Evolutionary conservation across 2,797 vertebrate species (phyloP), one percentile per base, ranked within the genome.

Genomic region (Tamandua tetradactyla): DNA sequence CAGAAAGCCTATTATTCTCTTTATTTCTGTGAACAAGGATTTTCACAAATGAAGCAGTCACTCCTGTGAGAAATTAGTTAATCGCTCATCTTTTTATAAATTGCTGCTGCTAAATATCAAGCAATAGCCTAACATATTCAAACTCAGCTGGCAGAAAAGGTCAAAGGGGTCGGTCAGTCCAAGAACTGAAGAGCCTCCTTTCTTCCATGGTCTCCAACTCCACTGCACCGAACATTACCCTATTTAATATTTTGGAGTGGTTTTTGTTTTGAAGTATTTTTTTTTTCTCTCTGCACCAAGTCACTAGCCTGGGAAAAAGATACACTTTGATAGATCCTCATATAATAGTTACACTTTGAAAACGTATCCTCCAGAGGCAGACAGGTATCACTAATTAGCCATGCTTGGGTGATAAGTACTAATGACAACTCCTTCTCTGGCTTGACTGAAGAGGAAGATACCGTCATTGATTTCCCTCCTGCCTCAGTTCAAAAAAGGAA

Each of bases 401-500:
- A 27, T 47, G 44, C 85, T 93, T 82, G 76, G 57, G 76, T 89
- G 93, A 92, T 87, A 92, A 89, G 74, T 37, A 91, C 57, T 75
- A 87, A 87, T 84, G 52, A 87, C 62, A 89, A 35, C 82, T 86
- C 59, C 74, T 78, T 83, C 71, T 87, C 74, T 44, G 42, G 22
- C 86, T 84, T 82, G 64, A 89, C 40, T 68, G 40, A 35, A 86
- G 52, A 96, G 71, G 23, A 94, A 85, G 47, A 94, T n/a, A 71
- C 57, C 37, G 80, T 35, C 64, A 12, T 55, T 90, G 47, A 55
- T 62, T 84, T 92, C 66, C 55, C 81, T 84, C 89, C 52, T 86
- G 49, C 44, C 74, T 89, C 55, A 4, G 22, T 78, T 87, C 64
- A 93, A 91, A 59, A 88, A n/a, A 79, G 42, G 40, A 91, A 27